Evolutionary conservation across 2,888 invertebrate genomes (phyloP).

Genomic region (Clanis bilineata): DNA sequence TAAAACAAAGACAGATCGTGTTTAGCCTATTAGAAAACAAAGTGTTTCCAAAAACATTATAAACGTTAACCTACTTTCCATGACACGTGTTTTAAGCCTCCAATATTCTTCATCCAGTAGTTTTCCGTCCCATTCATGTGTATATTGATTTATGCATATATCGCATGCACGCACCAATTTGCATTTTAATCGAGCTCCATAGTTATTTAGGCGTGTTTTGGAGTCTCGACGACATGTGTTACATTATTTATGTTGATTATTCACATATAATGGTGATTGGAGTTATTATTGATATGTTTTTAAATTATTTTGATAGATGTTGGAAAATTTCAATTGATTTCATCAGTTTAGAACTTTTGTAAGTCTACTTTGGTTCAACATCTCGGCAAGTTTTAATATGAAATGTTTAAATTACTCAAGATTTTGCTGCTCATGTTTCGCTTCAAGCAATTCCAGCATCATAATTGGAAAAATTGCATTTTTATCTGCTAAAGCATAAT

Average conservation of each 20-base stretch:
- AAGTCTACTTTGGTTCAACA: neutral
- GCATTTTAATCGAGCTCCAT: neutral
- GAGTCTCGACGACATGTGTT: neutral
- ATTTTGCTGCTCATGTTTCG: too few species aligned
- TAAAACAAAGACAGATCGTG: neutral
- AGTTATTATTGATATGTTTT: neutral
- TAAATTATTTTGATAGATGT: neutral
- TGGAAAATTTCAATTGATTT: neutral
- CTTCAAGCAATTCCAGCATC: too few species aligned
- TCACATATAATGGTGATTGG: conserved; percentile 6
- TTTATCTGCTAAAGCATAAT: too few species aligned
- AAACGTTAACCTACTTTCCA: neutral
- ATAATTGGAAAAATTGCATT: too few species aligned
- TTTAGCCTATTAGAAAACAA: neutral
- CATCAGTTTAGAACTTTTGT: neutral
- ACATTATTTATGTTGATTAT: conserved; percentile 11
- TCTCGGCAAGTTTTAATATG: too few species aligned
- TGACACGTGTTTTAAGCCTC: neutral
- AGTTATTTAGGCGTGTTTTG: neutral
- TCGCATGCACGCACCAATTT: neutral
- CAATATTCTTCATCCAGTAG: neutral
- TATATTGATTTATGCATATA: conserved; percentile 6
- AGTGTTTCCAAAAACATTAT: neutral
- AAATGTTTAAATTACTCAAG: too few species aligned
- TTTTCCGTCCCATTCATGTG: neutral